Conservation (phyloP, 2,888 invertebrate genomes). For the Conistra vaccinii region DNA sequence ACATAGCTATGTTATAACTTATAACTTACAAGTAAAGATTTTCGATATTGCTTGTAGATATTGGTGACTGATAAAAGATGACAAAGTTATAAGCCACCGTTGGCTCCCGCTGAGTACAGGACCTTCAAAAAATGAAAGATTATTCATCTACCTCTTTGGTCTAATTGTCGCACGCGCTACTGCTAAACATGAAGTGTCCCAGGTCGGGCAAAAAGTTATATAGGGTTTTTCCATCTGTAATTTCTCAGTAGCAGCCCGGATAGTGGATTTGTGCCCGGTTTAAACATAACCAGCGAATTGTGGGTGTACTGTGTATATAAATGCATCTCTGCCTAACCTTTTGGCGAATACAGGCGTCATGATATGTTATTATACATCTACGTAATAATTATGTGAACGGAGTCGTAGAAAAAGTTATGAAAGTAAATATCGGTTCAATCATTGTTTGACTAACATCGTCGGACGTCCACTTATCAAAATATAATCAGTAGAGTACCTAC, state of each 20-base stretch:
- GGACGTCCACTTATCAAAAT: conserved; percentile 23
- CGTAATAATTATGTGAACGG: not conserved
- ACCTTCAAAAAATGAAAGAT: too few relatives aligned
- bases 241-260: not conserved
- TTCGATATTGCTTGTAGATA: too few relatives aligned
- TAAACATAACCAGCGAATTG: not conserved
- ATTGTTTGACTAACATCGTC: conserved; percentile 3
- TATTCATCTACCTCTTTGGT: too few relatives aligned
- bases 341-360: not conserved
- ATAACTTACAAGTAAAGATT: too few relatives aligned
- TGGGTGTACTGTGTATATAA: not conserved
- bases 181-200: too few relatives aligned
- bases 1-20: too few relatives aligned
- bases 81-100: too few relatives aligned
- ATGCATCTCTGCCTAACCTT: too few relatives aligned
- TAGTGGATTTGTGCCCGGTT: not conserved
- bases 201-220: too few relatives aligned
- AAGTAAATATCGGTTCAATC: conserved; percentile 2
- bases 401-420: not conserved
- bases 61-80: too few relatives aligned
- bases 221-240: not conserved
- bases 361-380: not conserved
- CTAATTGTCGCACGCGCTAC: too few relatives aligned
- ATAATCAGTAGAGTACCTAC: conserved; percentile 31
- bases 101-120: too few relatives aligned